Conservation (phyloP, 2,797 vertebrate genomes). For the Toxotes lorentzi region DNA sequence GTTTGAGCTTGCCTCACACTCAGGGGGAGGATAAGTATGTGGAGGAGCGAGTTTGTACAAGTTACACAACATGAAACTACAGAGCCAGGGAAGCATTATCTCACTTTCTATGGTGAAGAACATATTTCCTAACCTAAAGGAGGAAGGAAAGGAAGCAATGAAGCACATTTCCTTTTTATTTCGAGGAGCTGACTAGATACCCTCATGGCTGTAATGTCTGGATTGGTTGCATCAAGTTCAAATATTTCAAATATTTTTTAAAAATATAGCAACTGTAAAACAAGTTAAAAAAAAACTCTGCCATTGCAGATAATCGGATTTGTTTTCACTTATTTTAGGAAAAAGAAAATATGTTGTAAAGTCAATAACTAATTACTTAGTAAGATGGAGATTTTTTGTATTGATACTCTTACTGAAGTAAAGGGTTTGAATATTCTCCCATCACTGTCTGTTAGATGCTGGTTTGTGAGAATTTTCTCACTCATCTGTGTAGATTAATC, state of each 20-base stretch:
- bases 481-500: not conserved
- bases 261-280: not conserved
- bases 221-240: too few species aligned
- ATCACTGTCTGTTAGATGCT: not conserved
- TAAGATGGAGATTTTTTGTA: too few species aligned
- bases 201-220: not conserved
- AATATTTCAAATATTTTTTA: not conserved
- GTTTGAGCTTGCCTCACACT: not conserved
- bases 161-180: not conserved
- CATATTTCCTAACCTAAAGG: not conserved
- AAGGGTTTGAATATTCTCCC: too few species aligned
- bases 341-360: too few species aligned
- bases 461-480: not conserved
- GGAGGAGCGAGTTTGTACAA: conserved; percentile 20
- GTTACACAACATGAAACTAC: not conserved
- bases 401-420: too few species aligned
- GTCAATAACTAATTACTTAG: too few species aligned
- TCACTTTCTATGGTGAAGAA: not conserved
- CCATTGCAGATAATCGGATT: too few species aligned
- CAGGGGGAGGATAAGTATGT: not conserved
- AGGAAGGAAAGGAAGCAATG: not conserved
- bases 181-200: not conserved
- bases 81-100: not conserved
- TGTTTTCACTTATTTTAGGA: too few species aligned
- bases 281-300: too few species aligned